These are phyloP conservation scores for Grammomys surdaster DNA, from an alignment of 2,113 vertebrate species.

Conservation along the genomic window DNA sequence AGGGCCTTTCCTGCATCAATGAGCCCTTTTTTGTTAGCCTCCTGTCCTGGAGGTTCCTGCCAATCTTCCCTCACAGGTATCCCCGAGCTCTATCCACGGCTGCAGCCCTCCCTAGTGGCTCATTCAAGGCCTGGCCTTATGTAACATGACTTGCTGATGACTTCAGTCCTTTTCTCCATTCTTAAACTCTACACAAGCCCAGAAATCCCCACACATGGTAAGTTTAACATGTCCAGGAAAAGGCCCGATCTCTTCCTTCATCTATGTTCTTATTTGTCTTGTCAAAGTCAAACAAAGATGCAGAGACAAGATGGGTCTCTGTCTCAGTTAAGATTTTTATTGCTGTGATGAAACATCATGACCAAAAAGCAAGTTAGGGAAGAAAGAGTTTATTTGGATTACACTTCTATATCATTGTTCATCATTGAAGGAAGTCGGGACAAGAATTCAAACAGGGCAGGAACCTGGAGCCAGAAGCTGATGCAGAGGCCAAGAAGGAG, in stretches of 20 bases:
- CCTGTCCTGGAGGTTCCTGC: neutral
- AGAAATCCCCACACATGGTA: too few relatives aligned
- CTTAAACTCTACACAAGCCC: neutral
- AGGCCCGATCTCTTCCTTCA: neutral
- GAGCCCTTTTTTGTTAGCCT: neutral
- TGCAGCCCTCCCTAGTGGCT: neutral
- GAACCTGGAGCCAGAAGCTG: neutral
- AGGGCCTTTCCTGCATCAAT: neutral
- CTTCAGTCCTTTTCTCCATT: too few relatives aligned
- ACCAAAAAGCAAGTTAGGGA: neutral
- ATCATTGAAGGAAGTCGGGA: neutral
- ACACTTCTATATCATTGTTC: neutral
- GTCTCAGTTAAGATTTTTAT: neutral
- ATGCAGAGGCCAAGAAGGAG: neutral
- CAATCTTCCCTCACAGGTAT: neutral
- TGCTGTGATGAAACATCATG: neutral
- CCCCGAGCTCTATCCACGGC: neutral
- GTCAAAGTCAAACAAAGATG: neutral
- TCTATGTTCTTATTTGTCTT: neutral
- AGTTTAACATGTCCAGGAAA: neutral
- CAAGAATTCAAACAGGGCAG: neutral
- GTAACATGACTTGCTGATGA: neutral
- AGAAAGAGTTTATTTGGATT: neutral
- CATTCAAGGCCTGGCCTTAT: neutral
- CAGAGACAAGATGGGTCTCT: neutral